Evolutionary conservation across 2,888 invertebrate genomes (phyloP), one percentile per base, ranked within the genome.

Genomic region (Acanthosepion pharaonis): DNA sequence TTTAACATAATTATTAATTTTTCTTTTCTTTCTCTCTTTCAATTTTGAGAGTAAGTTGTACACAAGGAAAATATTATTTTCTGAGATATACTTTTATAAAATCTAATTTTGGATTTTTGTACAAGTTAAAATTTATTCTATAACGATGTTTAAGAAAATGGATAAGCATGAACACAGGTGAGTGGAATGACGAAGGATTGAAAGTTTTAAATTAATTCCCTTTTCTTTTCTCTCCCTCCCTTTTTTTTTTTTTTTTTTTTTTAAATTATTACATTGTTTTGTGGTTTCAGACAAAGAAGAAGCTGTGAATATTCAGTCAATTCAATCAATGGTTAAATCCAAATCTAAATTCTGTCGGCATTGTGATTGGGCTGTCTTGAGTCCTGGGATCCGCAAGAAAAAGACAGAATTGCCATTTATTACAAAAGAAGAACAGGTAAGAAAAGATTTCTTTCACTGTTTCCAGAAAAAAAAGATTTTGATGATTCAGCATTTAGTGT

Each of bases 331-430:
- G 96, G 98, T 99, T 93, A 99, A 99, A 96, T 99, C 99, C 11
- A 98, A 98, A 91, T 98, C 98, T 0, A 99, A 99, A 97, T 98
- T 99, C 97, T 99, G 99, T 97, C 98, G 98, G 91, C 99, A 99
- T 97, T 99, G 99, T 97, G 99, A 99, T 97, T 98, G 99, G 94
- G 98, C 99, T n/a, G 98, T 99, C 95, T 97, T 98, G 96, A 98
- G 98, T 97, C 98, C 98, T 95, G 98, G 98, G 95, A 98, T 99
- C 94, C 98, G 98, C 96, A 98, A 98, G 96, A 96, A 96, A 95
- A 98, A 98, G 97, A 98, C 98, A 0, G 99, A 99, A 97, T 98
- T 99, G 96, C 98, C 98, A 95, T 97, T 97, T 95, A 96, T 97
- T 8, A 96, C 96, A 51, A 97, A 4, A 98, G 98, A 96, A 59